These are phyloP conservation scores for Otolemur crassicaudatus DNA, from an alignment of 2,797 vertebrate genomes.

Conservation along the genomic window DNA sequence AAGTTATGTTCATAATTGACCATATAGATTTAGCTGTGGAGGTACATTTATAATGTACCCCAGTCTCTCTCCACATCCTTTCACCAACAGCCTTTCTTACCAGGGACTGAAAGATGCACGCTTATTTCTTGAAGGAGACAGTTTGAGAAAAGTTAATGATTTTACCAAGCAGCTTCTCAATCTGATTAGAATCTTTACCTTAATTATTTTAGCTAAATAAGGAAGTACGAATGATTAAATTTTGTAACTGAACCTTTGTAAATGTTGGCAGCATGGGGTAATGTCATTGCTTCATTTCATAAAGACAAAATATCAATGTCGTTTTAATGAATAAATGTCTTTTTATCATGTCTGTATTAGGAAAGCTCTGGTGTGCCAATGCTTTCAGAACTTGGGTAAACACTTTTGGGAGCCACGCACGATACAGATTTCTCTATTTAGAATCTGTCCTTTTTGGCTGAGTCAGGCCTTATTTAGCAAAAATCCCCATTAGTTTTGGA, in stretches of 20 bases:
- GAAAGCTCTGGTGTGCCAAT: conserved; percentile 50
- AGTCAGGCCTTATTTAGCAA: conserved; percentile 75
- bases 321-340: conserved; percentile 62
- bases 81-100: neutral
- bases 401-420: neutral
- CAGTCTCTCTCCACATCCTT: neutral
- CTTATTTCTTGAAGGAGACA: neutral
- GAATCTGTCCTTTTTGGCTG: conserved; percentile 56
- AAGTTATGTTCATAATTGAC: neutral
- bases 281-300: neutral
- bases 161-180: neutral
- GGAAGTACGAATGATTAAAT: conserved; percentile 32
- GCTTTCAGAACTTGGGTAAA: conserved; percentile 27
- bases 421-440: conserved; percentile 61
- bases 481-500: conserved; percentile 60
- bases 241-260: neutral
- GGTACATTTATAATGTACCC: neutral
- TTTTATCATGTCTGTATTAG: neutral
- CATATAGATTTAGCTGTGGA: neutral
- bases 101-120: neutral
- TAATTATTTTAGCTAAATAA: conserved; percentile 8
- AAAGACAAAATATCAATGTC: neutral
- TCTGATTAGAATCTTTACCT: neutral
- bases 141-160: neutral
- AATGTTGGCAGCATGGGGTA: neutral